These are phyloP conservation scores for Hexactinellida sp. DNA, from an alignment of 37 sponge, comb jelly and placozoan genomes.

Conservation along the genomic window DNA sequence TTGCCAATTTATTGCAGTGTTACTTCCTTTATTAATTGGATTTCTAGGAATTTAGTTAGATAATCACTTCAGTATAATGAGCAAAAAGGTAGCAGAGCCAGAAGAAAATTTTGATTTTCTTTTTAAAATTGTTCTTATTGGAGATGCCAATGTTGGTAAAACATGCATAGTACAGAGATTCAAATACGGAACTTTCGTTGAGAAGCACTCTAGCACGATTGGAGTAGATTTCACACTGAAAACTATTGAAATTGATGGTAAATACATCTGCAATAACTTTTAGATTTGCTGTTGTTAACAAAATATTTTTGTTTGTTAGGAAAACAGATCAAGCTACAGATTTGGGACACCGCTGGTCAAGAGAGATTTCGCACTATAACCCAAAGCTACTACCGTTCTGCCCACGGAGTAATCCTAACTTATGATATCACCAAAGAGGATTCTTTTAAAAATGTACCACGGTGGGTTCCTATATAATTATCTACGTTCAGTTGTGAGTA, in stretches of 20 bases:
- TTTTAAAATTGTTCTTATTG: slow-evolving; percentile 71
- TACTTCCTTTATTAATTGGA: too few species aligned
- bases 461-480: background rate
- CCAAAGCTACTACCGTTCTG: slow-evolving; percentile 42
- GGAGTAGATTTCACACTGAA: slow-evolving; percentile 86
- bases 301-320: background rate
- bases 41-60: too few species aligned
- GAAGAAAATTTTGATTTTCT: slow-evolving; percentile 33
- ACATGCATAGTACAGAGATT: slow-evolving; percentile 85
- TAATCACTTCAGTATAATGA: too few species aligned
- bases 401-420: slow-evolving; percentile 30
- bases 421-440: slow-evolving; percentile 40
- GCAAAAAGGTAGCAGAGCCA: background rate
- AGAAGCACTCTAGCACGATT: slow-evolving; percentile 82
- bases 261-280: background rate
- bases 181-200: slow-evolving; percentile 62
- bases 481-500: too few species aligned
- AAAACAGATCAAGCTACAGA: slow-evolving; percentile 33
- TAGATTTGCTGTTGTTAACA: background rate
- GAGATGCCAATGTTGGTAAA: slow-evolving; percentile 87
- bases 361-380: slow-evolving; percentile 33
- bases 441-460: slow-evolving; percentile 24
- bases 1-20: too few species aligned
- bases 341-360: slow-evolving; percentile 21
- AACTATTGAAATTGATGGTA: slow-evolving; percentile 65